Conservation (phyloP, 1,140 invertebrate genomes). For the Pomacea maculata region DNA sequence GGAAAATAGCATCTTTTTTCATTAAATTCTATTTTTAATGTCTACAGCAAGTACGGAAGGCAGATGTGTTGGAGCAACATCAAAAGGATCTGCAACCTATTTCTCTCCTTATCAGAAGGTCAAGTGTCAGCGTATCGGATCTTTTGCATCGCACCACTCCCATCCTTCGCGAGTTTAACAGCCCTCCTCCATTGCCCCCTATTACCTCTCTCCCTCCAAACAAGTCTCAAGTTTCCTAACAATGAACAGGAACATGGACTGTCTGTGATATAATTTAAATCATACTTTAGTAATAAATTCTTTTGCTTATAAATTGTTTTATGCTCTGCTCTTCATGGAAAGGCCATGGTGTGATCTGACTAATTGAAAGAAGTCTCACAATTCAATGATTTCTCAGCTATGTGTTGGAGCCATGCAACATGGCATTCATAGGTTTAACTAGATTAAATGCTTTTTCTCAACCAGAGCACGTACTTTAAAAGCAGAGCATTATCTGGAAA, state of each 20-base stretch:
- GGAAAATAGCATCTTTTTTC: not conserved
- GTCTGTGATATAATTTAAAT: not conserved
- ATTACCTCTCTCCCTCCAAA: constrained; percentile 50
- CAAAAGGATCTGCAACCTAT: constrained; percentile 49
- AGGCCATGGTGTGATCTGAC: no score
- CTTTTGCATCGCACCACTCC: constrained; percentile 56
- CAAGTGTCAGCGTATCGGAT: constrained; percentile 49
- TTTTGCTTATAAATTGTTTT: not conserved
- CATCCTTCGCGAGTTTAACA: constrained; percentile 48
- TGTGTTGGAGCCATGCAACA: no score
- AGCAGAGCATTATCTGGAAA: no score
- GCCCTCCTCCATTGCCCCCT: constrained; percentile 55
- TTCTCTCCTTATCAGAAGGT: constrained; percentile 29
- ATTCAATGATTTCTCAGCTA: no score
- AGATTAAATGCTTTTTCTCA: no score
- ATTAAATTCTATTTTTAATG: not conserved
- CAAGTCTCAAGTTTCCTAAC: not conserved
- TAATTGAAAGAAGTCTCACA: no score
- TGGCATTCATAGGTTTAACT: no score
- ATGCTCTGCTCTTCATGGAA: no score
- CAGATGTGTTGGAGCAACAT: constrained; percentile 45
- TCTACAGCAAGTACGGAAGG: constrained; percentile 51
- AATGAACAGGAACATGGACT: not conserved
- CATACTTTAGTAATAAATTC: not conserved
- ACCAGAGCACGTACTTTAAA: no score